Percentiles rank a stretch among this genome's conserved stretches.
Conservation (phyloP, 2,113 vertebrate genomes). For the Natator depressus region DNA sequence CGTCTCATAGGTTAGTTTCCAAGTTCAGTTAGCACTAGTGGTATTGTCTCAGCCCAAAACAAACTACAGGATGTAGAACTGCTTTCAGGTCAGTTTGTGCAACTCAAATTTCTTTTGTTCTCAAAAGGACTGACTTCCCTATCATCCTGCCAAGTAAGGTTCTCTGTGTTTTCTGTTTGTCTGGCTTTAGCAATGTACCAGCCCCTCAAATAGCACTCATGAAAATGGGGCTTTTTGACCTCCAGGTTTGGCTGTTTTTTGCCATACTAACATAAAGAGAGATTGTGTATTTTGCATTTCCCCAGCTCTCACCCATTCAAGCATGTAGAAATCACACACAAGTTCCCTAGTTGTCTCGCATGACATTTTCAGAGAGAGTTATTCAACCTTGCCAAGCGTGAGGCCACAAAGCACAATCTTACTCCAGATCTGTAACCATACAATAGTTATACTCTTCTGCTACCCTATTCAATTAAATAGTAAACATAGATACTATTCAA, state of each 20-base stretch:
- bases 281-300: background rate
- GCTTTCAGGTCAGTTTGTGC: background rate
- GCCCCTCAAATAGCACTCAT: background rate
- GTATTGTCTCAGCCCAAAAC: background rate
- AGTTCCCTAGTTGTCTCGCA: rapidly evolving
- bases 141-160: background rate
- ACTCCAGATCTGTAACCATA: background rate
- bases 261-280: background rate
- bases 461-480: background rate
- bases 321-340: background rate
- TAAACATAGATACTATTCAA: background rate
- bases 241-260: background rate
- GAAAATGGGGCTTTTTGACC: background rate
- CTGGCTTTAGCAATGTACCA: background rate
- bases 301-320: background rate
- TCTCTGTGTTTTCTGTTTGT: background rate
- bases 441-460: background rate
- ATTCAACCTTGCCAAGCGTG: rapidly evolving
- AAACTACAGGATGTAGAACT: background rate
- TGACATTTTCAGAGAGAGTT: background rate
- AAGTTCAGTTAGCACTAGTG: background rate
- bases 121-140: background rate
- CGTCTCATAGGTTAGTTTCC: background rate
- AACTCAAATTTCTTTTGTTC: background rate
- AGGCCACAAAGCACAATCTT: background rate